Base-by-base conservation (phyloP, 2,888 invertebrate genomes). In the Seladonia tumulorum region DNA sequence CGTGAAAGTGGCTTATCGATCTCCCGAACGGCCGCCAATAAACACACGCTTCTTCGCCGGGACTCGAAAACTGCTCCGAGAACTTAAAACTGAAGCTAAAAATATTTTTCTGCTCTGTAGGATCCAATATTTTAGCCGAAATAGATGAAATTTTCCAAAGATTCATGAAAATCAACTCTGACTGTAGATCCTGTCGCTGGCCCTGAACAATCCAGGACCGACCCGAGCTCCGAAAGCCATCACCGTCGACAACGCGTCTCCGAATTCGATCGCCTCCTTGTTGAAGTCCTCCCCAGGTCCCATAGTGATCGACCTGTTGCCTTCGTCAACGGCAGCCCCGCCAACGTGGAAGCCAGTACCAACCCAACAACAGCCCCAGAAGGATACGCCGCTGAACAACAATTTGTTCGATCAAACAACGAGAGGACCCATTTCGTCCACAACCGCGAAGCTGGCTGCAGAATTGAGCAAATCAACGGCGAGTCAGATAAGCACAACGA, bases 161-260 rank as follows among this genome's bases (percentile, higher is more conserved):
- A n/a, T 53, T n/a, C 53, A 3, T 22, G 22, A 10, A 53, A 22
- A 53, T 10, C 18, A n/a, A 5, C 12, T 1, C 71, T 7, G 0
- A 45, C 73, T 68, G 81, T 77, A 95, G 95, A 95, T 95, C 47
- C 89, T 95, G 35, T 93, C 94, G 2, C 86, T 95, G 71, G 95
- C 95, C 5, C 85, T 95, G 80, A 92, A 91, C 4, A 91, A 90
- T 57, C 89, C 91, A 2, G 94, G 93, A 29, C 93, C 94, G 12
- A 94, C 93, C n/a, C 93, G 95, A 77, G 90, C 94, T 0, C 92
- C 94, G 25, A 95, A 95, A 88, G 94, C 95, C 0, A 93, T 95
- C 76, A 92, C 92, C 72, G 49, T 85, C 8, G 85, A 87, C 0
- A 93, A 92, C 57, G 85, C 63, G 4, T 91, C 91, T 5, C 90